A percentile compares a stretch with the other conserved stretches of the same genome.
phyloP scores from a whole-genome alignment of 1,140 invertebrate species.

The Doryteuthis pealeii region DNA sequence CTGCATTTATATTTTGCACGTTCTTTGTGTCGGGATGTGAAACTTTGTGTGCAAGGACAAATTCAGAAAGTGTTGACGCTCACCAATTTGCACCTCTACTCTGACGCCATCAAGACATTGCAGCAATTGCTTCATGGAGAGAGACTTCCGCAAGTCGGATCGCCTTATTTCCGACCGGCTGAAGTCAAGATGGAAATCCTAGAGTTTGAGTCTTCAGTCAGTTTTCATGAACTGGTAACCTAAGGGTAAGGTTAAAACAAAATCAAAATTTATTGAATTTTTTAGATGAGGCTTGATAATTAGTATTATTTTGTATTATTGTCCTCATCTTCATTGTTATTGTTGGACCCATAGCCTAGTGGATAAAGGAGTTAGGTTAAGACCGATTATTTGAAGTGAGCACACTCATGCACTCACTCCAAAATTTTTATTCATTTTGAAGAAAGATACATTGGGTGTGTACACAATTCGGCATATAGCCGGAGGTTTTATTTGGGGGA shows the following conservation, averaged over 20 bases:
- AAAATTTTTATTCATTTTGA: too few species aligned
- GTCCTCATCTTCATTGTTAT: too few species aligned
- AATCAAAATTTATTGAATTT: too few species aligned
- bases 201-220: constrained; percentile 48
- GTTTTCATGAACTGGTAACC: constrained; percentile 43
- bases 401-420: too few species aligned
- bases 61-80: constrained; percentile 54
- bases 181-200: constrained; percentile 41
- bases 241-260: constrained; percentile 14
- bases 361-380: too few species aligned
- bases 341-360: too few species aligned
- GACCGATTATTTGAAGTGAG: too few species aligned
- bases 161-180: constrained; percentile 52
- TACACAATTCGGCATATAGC: too few species aligned
- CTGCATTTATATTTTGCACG: constrained; percentile 56
- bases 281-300: too few species aligned
- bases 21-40: constrained; percentile 56
- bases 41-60: constrained; percentile 54
- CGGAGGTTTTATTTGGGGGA: too few species aligned
- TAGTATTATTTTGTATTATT: too few species aligned
- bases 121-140: constrained; percentile 56
- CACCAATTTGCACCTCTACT: constrained; percentile 51
- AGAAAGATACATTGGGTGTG: too few species aligned
- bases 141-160: constrained; percentile 54
- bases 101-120: constrained; percentile 50